Conservation (phyloP, 2,113 vertebrate genomes). For the Triplophysa tibetana region DNA sequence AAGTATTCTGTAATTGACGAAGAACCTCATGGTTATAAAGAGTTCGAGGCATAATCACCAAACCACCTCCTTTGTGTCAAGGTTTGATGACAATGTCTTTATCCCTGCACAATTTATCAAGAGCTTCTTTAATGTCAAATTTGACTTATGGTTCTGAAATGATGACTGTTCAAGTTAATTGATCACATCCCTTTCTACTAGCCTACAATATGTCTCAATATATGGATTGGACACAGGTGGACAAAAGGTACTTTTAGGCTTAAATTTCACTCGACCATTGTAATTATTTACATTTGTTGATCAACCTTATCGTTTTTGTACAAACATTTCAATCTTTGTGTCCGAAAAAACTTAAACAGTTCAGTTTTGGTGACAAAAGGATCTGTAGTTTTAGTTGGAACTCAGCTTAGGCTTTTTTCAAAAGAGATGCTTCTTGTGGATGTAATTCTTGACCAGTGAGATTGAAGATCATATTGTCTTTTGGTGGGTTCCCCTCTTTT, state of each 20-base stretch:
- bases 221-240: not conserved
- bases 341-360: not conserved
- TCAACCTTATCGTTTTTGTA: not conserved
- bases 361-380: not conserved
- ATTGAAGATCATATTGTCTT: not conserved
- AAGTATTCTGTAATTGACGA: not conserved
- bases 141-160: not conserved
- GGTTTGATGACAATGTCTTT: not conserved
- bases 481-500: too few relatives aligned
- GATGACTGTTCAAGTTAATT: too few relatives aligned
- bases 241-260: not conserved
- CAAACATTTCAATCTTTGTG: not conserved
- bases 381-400: not conserved
- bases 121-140: not conserved
- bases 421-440: constrained; percentile 29
- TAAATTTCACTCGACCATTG: not conserved
- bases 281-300: not conserved
- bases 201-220: not conserved
- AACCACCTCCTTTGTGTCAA: not conserved
- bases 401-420: constrained; percentile 58
- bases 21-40: not conserved
- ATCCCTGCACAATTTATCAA: not conserved
- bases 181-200: not conserved
- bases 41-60: not conserved
- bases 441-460: not conserved